A percentile compares a stretch with the other conserved stretches of the same genome.
Conservation (phyloP, 2,888 invertebrate genomes). For the Agrotis segetum region DNA sequence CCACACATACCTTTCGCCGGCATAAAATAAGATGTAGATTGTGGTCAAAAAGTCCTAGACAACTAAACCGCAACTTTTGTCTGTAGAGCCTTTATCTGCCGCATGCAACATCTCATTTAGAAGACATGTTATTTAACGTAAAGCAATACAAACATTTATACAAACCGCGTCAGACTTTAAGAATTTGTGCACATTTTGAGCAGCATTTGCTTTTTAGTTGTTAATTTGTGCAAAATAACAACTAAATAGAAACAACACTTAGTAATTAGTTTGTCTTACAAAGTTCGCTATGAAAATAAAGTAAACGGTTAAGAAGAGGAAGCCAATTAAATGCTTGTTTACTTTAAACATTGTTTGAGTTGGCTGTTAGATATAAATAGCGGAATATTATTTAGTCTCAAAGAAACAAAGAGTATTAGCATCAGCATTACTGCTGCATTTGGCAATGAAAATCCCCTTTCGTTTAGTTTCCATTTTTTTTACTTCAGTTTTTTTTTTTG, state of each 20-base stretch:
- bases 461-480: too few species aligned
- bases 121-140: background rate
- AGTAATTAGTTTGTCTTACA: constrained; percentile 39
- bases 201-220: background rate
- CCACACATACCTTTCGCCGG: too few species aligned
- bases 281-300: constrained; percentile 34
- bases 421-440: background rate
- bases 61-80: background rate
- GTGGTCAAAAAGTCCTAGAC: too few species aligned
- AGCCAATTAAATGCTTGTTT: constrained; percentile 30
- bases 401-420: background rate
- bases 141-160: background rate
- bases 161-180: background rate
- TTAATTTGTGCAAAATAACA: constrained; percentile 14
- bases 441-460: too few species aligned
- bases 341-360: constrained; percentile 14
- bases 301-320: constrained; percentile 14
- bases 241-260: constrained; percentile 24
- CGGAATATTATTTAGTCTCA: background rate
- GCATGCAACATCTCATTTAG: constrained; percentile 10
- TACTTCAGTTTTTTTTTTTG: too few species aligned
- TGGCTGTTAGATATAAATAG: constrained; percentile 13
- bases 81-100: background rate
- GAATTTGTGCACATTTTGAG: constrained; percentile 4
- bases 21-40: too few species aligned